Percentiles rank a stretch among this genome's conserved stretches.
Evolutionary conservation across 1,140 invertebrate species (phyloP).

Genomic region (Diachasma alloeum): DNA sequence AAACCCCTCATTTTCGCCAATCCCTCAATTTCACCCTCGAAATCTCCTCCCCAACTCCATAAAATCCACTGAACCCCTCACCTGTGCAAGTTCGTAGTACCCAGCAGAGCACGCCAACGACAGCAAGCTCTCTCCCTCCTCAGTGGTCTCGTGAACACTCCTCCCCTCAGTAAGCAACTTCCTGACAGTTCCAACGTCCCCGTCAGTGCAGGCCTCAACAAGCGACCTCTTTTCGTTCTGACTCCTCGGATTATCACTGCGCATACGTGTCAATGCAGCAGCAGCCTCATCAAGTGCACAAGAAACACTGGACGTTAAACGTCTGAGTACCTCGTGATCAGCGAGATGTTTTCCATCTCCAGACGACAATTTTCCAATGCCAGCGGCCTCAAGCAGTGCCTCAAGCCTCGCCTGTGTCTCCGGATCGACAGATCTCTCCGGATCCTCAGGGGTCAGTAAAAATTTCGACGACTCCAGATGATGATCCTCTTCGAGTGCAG

Average conservation of each 20-base stretch:
- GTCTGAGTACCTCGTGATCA: constrained; percentile 82
- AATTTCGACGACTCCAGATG: constrained; percentile 80
- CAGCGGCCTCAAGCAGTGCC: constrained; percentile 88
- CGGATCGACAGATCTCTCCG: constrained; percentile 83
- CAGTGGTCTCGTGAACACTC: constrained; percentile 90
- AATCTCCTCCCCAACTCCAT: too few species aligned
- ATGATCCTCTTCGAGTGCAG: constrained; percentile 74
- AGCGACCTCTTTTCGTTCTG: constrained; percentile 72
- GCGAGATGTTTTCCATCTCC: constrained; percentile 82
- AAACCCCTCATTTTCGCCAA: too few species aligned
- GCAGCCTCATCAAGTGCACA: constrained; percentile 96
- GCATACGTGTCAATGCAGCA: constrained; percentile 92
- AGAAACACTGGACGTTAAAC: constrained; percentile 87
- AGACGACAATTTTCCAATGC: constrained; percentile 75
- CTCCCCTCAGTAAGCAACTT: constrained; percentile 90
- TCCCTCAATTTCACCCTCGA: too few species aligned
- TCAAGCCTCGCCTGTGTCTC: constrained; percentile 89
- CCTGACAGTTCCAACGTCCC: constrained; percentile 88
- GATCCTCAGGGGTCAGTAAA: constrained; percentile 77
- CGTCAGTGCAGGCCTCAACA: constrained; percentile 90
- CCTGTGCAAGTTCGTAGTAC: constrained; percentile 92
- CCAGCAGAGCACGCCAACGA: constrained; percentile 93
- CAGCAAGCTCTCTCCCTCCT: constrained; percentile 91
- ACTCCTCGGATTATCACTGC: constrained; percentile 77
- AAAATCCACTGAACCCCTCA: constrained; percentile 48